Evolutionary conservation across 2,888 invertebrate genomes (phyloP), one percentile per base, ranked within the genome.

Genomic region (Mimumesa dahlbomi): DNA sequence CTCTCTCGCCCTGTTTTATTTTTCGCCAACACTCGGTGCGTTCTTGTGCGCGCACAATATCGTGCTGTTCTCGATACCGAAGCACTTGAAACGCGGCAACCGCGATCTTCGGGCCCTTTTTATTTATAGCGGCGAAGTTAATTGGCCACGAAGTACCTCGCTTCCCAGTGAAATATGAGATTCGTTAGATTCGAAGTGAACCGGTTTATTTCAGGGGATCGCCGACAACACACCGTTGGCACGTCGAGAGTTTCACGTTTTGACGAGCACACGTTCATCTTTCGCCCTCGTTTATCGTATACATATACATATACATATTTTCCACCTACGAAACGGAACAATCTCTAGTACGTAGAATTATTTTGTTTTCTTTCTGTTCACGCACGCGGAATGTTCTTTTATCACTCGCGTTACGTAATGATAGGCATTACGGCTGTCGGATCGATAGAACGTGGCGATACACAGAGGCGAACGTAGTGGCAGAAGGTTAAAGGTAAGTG

Each of bases 91-190:
- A 16, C 42, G 43, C 21, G 22, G 14, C 59, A 19, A 29, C 31
- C 31, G 36, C 40, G 62, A 54, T 61, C 48, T 22, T n/a, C n/a
- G n/a, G 50, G 57, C 45, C 62, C 45, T 68, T 56, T 67, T 67
- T 71, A 58, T 46, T 71, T 40, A 42, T 36, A 50, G 45, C 45
- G 46, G 46, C 54, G 42, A 57, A 64, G 64, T 61, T 69, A 72
- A 72, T 69, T 69, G 64, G 48, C 59, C 69, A 58, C 69, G 52
- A 68, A 62, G 59, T 64, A 42, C 54, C 21, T 38, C 50, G 56
- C 31, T 72, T 64, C 54, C 56, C 46, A 58, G 46, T 72, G 64
- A 72, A 69, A 72, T 72, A 64, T 72, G 59, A 56, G 72, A 63
- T 63, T 64, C 69, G 63, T 65, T 58, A 48, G 38, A 57, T 58